phyloP scores from a whole-genome alignment of 2,888 invertebrate species.

The Nemurella pictetii region DNA sequence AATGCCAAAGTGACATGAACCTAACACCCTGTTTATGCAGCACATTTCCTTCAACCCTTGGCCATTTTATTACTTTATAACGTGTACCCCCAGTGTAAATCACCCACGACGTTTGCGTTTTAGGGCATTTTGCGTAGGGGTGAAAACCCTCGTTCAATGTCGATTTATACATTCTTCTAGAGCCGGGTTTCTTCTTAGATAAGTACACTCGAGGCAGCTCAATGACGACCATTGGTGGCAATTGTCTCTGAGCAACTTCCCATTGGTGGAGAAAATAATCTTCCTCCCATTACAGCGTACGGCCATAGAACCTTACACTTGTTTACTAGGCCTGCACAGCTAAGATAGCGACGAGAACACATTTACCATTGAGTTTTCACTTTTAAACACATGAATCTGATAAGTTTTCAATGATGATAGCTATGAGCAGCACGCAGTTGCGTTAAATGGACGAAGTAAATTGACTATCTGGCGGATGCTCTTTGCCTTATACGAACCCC shows the following conservation, averaged over 20 bases:
- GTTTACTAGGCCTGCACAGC: background rate
- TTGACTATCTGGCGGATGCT: too few relatives aligned
- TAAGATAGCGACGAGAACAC: background rate
- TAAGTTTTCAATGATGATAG: background rate
- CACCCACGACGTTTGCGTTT: constrained; percentile 3
- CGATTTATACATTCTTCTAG: background rate
- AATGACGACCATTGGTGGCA: background rate
- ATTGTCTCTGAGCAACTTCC: background rate
- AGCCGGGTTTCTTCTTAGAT: background rate
- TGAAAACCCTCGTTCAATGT: constrained; percentile 21
- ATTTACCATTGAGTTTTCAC: background rate
- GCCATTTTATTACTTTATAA: constrained; percentile 2
- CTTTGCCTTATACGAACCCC: too few relatives aligned
- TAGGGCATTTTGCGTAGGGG: constrained; percentile 25
- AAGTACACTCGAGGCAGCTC: background rate
- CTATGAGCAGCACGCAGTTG: too few relatives aligned
- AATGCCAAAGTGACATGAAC: background rate
- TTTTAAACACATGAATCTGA: background rate
- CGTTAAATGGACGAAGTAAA: too few relatives aligned
- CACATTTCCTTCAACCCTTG: background rate
- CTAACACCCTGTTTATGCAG: background rate
- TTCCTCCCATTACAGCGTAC: background rate
- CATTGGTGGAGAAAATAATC: background rate
- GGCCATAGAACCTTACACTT: background rate
- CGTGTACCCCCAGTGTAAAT: constrained; percentile 15